A percentile compares a stretch with the other conserved stretches of the same genome.
Evolutionary conservation across 2,888 invertebrate species (phyloP).

Genomic region (Dolichopus griseipennis): DNA sequence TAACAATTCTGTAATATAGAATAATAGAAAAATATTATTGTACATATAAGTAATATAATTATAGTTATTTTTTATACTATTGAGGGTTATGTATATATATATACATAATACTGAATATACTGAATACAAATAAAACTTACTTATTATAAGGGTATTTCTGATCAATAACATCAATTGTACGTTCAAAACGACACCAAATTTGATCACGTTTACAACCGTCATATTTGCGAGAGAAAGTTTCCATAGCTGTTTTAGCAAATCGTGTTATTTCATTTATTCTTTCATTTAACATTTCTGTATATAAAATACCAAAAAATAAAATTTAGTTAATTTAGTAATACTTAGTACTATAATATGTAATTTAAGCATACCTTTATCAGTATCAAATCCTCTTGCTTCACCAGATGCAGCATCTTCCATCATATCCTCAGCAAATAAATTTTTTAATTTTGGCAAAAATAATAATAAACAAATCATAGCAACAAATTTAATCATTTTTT

Average conservation of each 20-base stretch:
- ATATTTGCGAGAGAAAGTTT: slow-evolving; percentile 22
- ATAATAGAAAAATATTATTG: background rate
- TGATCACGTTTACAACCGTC: slow-evolving; percentile 20
- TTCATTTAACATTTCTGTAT: slow-evolving; percentile 39
- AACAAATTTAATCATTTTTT: slow-evolving; percentile 71
- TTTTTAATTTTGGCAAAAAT: slow-evolving; percentile 60
- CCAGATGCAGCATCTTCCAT: background rate
- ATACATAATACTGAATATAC: too few species aligned
- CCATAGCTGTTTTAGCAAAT: slow-evolving; percentile 42
- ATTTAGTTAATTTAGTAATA: background rate
- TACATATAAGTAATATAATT: background rate
- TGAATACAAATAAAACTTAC: slow-evolving; percentile 12
- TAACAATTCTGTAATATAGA: slow-evolving; percentile 15
- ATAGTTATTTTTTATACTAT: background rate
- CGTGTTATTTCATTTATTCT: slow-evolving; percentile 45
- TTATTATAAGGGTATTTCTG: slow-evolving; percentile 22
- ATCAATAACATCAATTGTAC: slow-evolving; percentile 19
- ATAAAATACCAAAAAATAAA: too few species aligned
- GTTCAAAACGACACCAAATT: slow-evolving; percentile 22
- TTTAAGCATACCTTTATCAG: slow-evolving; percentile 29
- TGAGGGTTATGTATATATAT: background rate
- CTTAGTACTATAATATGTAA: background rate
- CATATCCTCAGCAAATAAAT: slow-evolving; percentile 33
- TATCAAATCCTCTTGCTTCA: slow-evolving; percentile 21
- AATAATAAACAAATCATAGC: slow-evolving; percentile 65